phyloP scores from a whole-genome alignment of 1,140 invertebrate genomes.

The Aphis craccivora region DNA sequence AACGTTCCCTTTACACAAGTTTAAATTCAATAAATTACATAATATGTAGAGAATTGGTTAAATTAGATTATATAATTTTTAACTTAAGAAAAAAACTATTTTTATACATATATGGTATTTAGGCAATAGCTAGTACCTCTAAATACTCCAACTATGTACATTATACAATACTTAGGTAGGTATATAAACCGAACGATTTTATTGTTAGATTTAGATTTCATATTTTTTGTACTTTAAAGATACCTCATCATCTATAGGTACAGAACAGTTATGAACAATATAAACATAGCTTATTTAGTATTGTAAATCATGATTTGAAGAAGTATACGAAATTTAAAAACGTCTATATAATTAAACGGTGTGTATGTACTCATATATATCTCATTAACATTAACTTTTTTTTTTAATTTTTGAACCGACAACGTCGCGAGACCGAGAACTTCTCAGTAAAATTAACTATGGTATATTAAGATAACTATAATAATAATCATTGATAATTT shows the following conservation, averaged over 20 bases:
- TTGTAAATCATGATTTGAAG: neutral
- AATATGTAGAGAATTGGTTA: neutral
- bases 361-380: neutral
- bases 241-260: neutral
- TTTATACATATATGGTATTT: neutral
- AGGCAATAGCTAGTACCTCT: too few species aligned
- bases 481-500: neutral
- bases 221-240: neutral
- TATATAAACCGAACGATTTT: neutral
- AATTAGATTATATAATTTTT: neutral
- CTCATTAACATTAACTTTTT: neutral
- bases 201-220: neutral
- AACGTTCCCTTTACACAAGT: neutral
- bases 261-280: too few species aligned
- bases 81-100: neutral
- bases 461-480: neutral
- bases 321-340: neutral
- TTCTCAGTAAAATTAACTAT: neutral
- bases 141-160: too few species aligned
- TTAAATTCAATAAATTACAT: neutral
- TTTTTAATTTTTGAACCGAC: too few species aligned
- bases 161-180: neutral
- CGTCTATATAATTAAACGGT: neutral
- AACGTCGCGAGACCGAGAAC: too few species aligned
- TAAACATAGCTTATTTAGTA: neutral